Conservation (phyloP, 1,140 invertebrate genomes). For the Heliconius melpomene region DNA sequence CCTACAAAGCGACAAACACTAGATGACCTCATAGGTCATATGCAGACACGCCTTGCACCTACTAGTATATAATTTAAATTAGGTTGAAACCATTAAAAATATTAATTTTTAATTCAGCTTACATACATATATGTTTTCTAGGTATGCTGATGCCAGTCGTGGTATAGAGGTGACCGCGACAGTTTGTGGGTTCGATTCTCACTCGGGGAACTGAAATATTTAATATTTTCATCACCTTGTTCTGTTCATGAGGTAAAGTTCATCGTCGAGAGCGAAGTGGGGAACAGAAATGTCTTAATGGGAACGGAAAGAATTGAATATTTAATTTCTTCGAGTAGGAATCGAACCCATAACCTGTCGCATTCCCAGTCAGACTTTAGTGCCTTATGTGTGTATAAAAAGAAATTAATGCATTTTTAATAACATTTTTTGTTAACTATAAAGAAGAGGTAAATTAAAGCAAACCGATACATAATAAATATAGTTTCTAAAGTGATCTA, state of each 20-base stretch:
- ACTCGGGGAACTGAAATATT: too few species aligned
- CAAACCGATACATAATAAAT: background rate
- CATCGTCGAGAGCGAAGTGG: too few species aligned
- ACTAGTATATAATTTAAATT: background rate
- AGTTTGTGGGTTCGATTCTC: too few species aligned
- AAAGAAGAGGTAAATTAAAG: background rate
- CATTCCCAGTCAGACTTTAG: background rate
- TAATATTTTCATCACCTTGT: too few species aligned
- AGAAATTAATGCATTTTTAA: background rate
- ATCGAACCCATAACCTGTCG: background rate
- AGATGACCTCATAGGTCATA: conserved; percentile 3
- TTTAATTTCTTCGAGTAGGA: background rate
- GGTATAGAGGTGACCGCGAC: too few species aligned
- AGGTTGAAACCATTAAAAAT: too few species aligned
- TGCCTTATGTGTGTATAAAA: background rate
- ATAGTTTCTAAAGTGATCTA: background rate
- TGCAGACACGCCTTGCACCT: background rate
- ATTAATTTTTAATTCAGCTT: background rate
- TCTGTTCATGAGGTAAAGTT: too few species aligned
- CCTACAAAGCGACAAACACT: background rate
- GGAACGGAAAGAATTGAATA: too few species aligned
- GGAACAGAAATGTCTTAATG: too few species aligned
- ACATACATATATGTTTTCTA: background rate
- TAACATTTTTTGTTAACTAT: background rate
- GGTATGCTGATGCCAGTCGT: background rate